phyloP scores from a whole-genome alignment of 2,888 invertebrate genomes.

The Trichogramma dendrolimi region DNA sequence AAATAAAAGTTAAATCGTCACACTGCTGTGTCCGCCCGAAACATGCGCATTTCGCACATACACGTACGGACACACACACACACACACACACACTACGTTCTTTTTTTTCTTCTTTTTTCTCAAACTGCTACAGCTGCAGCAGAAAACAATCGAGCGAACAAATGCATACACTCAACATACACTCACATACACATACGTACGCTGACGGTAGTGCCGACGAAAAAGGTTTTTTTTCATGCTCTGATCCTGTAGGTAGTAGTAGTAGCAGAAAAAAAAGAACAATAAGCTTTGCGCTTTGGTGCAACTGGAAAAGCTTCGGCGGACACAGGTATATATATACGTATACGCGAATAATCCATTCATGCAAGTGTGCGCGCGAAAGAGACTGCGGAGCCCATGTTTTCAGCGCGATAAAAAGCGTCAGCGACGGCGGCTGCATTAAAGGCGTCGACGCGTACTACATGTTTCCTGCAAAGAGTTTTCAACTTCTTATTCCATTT shows the following conservation, averaged over 20 bases:
- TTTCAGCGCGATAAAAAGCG: conserved; percentile 14
- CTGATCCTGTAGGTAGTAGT: no score
- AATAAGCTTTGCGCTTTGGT: no score
- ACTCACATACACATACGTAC: no score
- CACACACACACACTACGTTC: conserved; percentile 17
- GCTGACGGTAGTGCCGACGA: conserved; percentile 6
- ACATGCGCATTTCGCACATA: not conserved
- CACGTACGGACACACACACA: not conserved
- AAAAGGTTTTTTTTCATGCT: conserved; percentile 16
- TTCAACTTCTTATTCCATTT: conserved; percentile 26
- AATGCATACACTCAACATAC: not conserved
- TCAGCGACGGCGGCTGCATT: not conserved
- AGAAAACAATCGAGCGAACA: conserved; percentile 18
- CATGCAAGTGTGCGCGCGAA: no score
- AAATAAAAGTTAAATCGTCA: conserved; percentile 9
- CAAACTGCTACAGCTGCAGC: not conserved
- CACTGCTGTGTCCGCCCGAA: no score
- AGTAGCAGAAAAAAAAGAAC: no score
- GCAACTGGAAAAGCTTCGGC: no score
- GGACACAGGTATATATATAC: no score
- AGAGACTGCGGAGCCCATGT: no score
- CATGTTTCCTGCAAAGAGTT: conserved; percentile 17
- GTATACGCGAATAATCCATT: no score
- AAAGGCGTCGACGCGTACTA: conserved; percentile 10
- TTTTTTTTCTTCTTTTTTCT: not conserved